Evolutionary conservation across 2,113 vertebrate genomes (phyloP).

Genomic region (Tupaia chinensis): DNA sequence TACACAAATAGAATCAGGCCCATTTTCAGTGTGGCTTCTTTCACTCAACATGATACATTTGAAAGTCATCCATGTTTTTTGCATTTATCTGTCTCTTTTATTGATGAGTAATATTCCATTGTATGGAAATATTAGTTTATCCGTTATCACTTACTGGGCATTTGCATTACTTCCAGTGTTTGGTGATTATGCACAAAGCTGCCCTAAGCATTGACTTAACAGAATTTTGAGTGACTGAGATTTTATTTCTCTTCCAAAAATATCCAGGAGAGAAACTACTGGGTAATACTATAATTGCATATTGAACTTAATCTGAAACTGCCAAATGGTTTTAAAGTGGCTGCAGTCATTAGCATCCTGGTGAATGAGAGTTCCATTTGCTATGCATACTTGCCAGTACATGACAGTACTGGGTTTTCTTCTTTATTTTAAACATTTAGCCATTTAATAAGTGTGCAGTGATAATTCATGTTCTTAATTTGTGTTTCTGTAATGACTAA

Average conservation of each 20-base stretch:
- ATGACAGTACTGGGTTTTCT: conserved; percentile 12
- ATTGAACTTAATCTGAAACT: neutral
- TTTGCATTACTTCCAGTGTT: neutral
- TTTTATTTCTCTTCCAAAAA: neutral
- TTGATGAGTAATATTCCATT: neutral
- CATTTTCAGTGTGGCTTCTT: neutral
- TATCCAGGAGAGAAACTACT: neutral
- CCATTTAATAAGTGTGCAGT: neutral
- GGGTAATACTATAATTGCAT: neutral
- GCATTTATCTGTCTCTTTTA: neutral
- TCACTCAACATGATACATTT: neutral
- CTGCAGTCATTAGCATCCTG: neutral
- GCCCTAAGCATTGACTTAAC: neutral
- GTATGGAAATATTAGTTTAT: neutral
- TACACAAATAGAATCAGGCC: neutral
- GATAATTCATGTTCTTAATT: conserved; percentile 33
- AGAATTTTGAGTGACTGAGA: neutral
- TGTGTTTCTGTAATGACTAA: conserved; percentile 33
- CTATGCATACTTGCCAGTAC: neutral
- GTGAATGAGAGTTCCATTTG: neutral
- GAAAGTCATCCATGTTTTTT: neutral
- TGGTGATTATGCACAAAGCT: neutral
- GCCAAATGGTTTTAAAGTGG: neutral
- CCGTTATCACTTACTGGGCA: neutral
- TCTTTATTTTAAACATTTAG: conserved; percentile 29